Conservation (phyloP, 2,888 invertebrate species). For the Leptopilina syphax region DNA sequence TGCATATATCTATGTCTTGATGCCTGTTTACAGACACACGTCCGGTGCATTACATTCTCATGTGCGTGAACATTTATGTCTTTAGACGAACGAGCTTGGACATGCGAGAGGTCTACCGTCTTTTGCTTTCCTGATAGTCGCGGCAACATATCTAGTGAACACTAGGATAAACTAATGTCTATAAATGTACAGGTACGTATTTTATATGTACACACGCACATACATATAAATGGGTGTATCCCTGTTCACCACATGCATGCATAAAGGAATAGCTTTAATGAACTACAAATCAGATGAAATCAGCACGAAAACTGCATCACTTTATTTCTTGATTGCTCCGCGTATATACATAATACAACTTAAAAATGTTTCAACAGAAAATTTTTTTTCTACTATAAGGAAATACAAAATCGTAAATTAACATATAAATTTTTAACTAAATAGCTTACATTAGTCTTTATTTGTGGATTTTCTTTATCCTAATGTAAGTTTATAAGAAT, state of each 20-base stretch:
- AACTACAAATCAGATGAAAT: conserved; percentile 24
- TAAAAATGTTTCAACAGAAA: not conserved
- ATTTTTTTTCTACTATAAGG: not conserved
- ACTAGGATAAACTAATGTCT: conserved; percentile 20
- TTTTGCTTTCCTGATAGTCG: conserved; percentile 32
- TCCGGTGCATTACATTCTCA: conserved; percentile 41
- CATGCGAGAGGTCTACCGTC: conserved; percentile 53
- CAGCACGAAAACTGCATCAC: conserved; percentile 2
- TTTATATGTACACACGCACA: not conserved
- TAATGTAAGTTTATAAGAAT: too few relatives aligned
- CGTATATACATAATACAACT: too few relatives aligned
- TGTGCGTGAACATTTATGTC: conserved; percentile 43
- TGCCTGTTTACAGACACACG: conserved; percentile 41
- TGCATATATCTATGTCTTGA: conserved; percentile 50
- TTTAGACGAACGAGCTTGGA: conserved; percentile 51
- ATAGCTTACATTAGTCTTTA: too few relatives aligned
- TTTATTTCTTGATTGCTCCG: not conserved
- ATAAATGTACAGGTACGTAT: not conserved
- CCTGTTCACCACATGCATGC: not conserved
- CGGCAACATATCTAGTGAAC: conserved; percentile 28
- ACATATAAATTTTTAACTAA: too few relatives aligned
- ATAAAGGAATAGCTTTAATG: conserved; percentile 12
- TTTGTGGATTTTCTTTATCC: too few relatives aligned
- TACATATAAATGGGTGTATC: not conserved
- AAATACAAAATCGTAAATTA: not conserved